These are phyloP conservation scores for Phania funesta DNA, from an alignment of 2,888 invertebrate genomes.

Conservation along the genomic window DNA sequence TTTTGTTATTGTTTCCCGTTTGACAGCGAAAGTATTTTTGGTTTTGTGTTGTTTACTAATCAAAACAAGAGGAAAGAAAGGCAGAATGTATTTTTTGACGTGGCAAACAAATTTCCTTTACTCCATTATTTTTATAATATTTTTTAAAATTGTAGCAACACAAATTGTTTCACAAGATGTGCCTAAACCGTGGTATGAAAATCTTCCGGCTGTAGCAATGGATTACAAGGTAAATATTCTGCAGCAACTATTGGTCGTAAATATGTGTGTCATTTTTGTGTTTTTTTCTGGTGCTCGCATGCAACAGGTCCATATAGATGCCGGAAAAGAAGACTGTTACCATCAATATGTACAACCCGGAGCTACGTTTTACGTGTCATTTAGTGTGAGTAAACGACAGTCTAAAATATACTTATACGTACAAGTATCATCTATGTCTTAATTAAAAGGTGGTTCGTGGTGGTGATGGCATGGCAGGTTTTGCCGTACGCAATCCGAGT, in stretches of 20 bases:
- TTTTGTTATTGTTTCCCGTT: slow-evolving; percentile 39
- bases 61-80: slow-evolving; percentile 49
- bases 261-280: neutral
- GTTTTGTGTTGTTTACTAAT: slow-evolving; percentile 46
- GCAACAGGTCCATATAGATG: slow-evolving; percentile 88
- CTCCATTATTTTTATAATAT: slow-evolving; percentile 69
- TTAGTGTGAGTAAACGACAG: slow-evolving; percentile 86
- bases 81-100: slow-evolving; percentile 74
- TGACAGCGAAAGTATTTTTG: slow-evolving; percentile 55
- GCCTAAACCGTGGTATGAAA: slow-evolving; percentile 90
- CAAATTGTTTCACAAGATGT: slow-evolving; percentile 78
- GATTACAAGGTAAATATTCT: slow-evolving; percentile 89
- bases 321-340: slow-evolving; percentile 97
- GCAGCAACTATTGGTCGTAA: neutral
- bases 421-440: slow-evolving; percentile 2
- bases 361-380: slow-evolving; percentile 95
- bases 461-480: slow-evolving; percentile 96
- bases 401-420: neutral
- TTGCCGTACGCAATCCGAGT: slow-evolving; percentile 92
- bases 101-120: slow-evolving; percentile 75
- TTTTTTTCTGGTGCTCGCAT: neutral
- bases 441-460: slow-evolving; percentile 90
- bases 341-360: slow-evolving; percentile 95
- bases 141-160: slow-evolving; percentile 68
- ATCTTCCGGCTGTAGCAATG: slow-evolving; percentile 94